Evolutionary conservation across 2,888 invertebrate genomes (phyloP), one percentile per base, ranked within the genome.

Genomic region (Drosophila fungiperda): DNA sequence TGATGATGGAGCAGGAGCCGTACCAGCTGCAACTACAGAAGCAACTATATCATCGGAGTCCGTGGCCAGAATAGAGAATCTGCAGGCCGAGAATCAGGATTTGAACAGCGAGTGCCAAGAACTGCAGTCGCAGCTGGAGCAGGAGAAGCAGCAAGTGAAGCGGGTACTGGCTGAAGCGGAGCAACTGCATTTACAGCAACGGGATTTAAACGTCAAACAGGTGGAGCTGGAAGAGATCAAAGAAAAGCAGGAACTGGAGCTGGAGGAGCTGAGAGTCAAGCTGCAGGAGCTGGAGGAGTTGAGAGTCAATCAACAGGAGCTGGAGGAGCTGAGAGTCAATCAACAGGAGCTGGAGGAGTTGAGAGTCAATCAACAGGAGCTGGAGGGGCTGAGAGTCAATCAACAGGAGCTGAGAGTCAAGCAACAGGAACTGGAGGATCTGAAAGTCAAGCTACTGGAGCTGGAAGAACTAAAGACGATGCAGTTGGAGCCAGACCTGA

Each of bases 61-160:
- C 1, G 20, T 42, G 26, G 42, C 49, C 7, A 59, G 94, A 79
- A 91, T 95, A n/a, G 91, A 93, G 12, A 94, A 94, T 72, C 86
- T 95, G 4, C 94, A 94, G 67, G 94, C 94, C 32, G 94, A 94
- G 61, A 92, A 95, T 60, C 94, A 94, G 74, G 95, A 95, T 65
- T 87, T 95, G n/a, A 94, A 94, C n/a, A 91, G 93, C 1, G 95
- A 96, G 75, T 95, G 95, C 76, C 95, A 95, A 70, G 95, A 95
- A 72, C 79, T 95, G 49, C 95, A 95, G 81, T 92, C 93, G 0
- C 82, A 95, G 38, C 87, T 95, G 20, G 95, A 95, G 65, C 94
- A 95, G 77, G 76, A 80, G 49, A 64, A 75, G n/a, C 68, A 79
- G 32, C 58, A 81, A 55, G 49, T 64, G 2, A 71, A 81, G 32